A percentile compares a stretch with the other conserved stretches of the same genome.
These are phyloP conservation scores for Chaenogobius annularis DNA, from an alignment of 2,113 vertebrate genomes.

Conservation along the genomic window DNA sequence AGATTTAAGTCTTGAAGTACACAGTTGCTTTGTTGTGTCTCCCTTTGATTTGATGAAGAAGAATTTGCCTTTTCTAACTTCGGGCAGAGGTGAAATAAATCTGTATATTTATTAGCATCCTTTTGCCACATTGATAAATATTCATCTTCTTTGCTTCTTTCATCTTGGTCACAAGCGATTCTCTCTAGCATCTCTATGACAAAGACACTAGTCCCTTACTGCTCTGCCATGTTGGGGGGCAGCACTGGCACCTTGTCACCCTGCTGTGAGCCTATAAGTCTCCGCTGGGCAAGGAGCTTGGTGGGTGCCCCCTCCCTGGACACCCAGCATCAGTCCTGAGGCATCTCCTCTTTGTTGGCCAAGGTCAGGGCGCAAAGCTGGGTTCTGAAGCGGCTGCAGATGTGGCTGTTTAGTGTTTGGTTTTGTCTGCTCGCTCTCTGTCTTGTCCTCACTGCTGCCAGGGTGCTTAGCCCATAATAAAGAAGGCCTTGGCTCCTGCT, in stretches of 20 bases:
- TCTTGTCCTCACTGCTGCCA: constrained; percentile 70
- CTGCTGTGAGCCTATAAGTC: constrained; percentile 73
- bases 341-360: constrained; percentile 79
- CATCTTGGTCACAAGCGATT: constrained; percentile 71
- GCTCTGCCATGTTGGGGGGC: constrained; percentile 67
- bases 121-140: constrained; percentile 69
- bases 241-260: constrained; percentile 61
- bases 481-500: constrained; percentile 70
- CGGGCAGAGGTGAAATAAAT: constrained; percentile 75
- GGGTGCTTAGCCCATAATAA: constrained; percentile 72
- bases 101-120: constrained; percentile 69
- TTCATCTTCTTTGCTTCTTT: constrained; percentile 66
- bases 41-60: constrained; percentile 83
- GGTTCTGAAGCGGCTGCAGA: constrained; percentile 87
- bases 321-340: constrained; percentile 77
- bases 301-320: constrained; percentile 75
- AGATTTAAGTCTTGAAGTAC: constrained; percentile 98
- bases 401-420: constrained; percentile 79
- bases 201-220: constrained; percentile 63
- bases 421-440: constrained; percentile 62
- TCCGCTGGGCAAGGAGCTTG: constrained; percentile 39
- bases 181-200: constrained; percentile 67
- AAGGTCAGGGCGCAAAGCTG: constrained; percentile 86
- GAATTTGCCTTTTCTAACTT: constrained; percentile 80
- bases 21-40: constrained; percentile 84